Evolutionary conservation across 2,888 invertebrate genomes (phyloP).

Genomic region (Melanostoma scalare): DNA sequence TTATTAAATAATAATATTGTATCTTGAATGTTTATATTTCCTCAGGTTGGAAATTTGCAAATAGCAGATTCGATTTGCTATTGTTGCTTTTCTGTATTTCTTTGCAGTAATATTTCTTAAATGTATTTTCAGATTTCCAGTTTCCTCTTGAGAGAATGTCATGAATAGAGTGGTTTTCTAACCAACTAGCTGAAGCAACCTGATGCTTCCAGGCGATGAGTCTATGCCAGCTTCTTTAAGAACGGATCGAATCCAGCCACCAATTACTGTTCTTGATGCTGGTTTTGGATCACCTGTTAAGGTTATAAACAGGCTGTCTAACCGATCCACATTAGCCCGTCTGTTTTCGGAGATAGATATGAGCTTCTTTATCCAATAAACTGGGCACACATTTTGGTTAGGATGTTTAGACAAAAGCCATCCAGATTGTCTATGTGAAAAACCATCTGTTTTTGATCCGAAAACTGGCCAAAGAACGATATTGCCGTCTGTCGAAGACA

Average conservation of each 20-base stretch:
- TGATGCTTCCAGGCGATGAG: no score
- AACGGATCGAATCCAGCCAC: constrained; percentile 40
- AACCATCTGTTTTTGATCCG: constrained; percentile 37
- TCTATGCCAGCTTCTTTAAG: constrained; percentile 5
- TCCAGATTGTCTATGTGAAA: constrained; percentile 20
- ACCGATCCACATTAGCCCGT: neutral
- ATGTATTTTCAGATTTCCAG: no score
- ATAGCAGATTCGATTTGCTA: no score
- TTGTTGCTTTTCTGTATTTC: no score
- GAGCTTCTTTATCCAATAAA: constrained; percentile 5
- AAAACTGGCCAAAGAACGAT: constrained; percentile 27
- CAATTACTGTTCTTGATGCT: constrained; percentile 37
- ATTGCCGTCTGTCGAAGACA: constrained; percentile 9
- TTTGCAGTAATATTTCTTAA: no score
- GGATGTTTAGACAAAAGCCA: constrained; percentile 38
- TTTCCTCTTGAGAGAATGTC: no score
- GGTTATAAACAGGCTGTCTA: constrained; percentile 16
- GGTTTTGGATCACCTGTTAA: neutral
- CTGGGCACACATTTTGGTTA: constrained; percentile 31
- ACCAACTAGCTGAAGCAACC: no score
- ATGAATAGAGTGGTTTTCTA: no score
- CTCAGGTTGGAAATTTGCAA: no score
- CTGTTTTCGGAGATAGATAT: constrained; percentile 18
- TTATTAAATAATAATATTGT: no score
- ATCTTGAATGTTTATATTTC: no score